Evolutionary conservation across 1,140 invertebrate genomes (phyloP).

Genomic region (Himalopsyche phryganea): DNA sequence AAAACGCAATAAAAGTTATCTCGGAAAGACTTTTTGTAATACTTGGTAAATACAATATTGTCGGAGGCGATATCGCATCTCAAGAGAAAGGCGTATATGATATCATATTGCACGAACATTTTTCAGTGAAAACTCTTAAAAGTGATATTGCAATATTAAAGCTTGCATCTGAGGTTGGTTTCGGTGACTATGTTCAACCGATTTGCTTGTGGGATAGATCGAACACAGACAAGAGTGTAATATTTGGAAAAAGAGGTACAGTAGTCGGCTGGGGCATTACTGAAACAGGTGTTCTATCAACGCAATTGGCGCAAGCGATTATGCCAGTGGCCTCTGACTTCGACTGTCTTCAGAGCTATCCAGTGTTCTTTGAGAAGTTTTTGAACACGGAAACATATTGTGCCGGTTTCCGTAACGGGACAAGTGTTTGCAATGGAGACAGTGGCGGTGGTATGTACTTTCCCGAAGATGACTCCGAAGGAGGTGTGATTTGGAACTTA

Average conservation of each 20-base stretch:
- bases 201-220: slow-evolving; percentile 48
- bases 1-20: slow-evolving; percentile 13
- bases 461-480: slow-evolving; percentile 42
- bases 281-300: slow-evolving; percentile 11
- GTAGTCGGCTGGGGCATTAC: slow-evolving; percentile 28
- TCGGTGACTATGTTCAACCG: slow-evolving; percentile 46
- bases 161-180: slow-evolving; percentile 29
- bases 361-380: slow-evolving; percentile 18
- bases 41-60: slow-evolving; percentile 26
- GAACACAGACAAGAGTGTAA: slow-evolving; percentile 35
- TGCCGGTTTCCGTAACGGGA: slow-evolving; percentile 23
- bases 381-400: slow-evolving; percentile 18
- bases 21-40: slow-evolving; percentile 20
- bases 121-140: slow-evolving; percentile 5
- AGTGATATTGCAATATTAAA: slow-evolving; percentile 30
- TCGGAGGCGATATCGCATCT: slow-evolving; percentile 16
- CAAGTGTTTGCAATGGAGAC: slow-evolving; percentile 54
- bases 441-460: slow-evolving; percentile 61
- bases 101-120: slow-evolving; percentile 24
- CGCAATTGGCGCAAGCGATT: slow-evolving; percentile 4
- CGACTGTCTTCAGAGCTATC: slow-evolving; percentile 16
- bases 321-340: slow-evolving; percentile 20
- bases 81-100: slow-evolving; percentile 27
- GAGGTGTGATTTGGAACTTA: slow-evolving; percentile 52
- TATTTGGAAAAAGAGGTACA: slow-evolving; percentile 37